Conservation (phyloP, 2,797 vertebrate genomes). For the Clarias platycephalus region DNA sequence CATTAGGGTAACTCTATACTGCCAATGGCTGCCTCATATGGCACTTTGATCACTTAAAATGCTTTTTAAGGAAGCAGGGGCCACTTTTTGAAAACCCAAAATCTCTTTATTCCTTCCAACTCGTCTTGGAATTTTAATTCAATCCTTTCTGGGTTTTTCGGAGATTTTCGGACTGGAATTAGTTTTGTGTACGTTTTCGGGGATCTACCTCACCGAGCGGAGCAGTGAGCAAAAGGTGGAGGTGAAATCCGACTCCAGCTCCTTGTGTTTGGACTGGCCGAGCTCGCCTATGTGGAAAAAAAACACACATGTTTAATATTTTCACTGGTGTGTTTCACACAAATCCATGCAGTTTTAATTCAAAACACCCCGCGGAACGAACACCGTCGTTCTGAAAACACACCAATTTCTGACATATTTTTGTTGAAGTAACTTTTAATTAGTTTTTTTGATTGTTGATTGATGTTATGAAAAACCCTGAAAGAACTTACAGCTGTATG, state of each 20-base stretch:
- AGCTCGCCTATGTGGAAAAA: conserved; percentile 30
- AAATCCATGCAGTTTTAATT: conserved; percentile 44
- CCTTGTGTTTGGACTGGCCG: conserved; percentile 52
- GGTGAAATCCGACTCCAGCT: conserved; percentile 48
- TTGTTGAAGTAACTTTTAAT: conserved; percentile 7
- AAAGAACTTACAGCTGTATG: neutral
- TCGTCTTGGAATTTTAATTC: conserved; percentile 57
- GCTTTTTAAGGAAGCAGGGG: conserved; percentile 56
- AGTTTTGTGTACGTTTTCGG: conserved; percentile 49
- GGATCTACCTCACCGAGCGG: conserved; percentile 28
- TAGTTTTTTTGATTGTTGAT: conserved; percentile 4
- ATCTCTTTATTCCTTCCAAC: conserved; percentile 45
- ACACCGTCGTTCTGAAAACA: conserved; percentile 20
- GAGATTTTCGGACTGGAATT: conserved; percentile 51
- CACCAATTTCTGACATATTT: conserved; percentile 13
- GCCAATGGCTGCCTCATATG: conserved; percentile 53
- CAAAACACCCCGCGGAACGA: conserved; percentile 41
- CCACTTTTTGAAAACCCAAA: conserved; percentile 52
- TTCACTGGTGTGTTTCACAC: conserved; percentile 53
- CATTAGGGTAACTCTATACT: conserved; percentile 58
- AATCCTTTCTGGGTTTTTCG: conserved; percentile 52
- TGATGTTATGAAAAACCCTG: neutral
- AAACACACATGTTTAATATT: conserved; percentile 39
- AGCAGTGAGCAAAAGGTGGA: conserved; percentile 34
- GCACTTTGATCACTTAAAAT: conserved; percentile 60